A percentile compares a stretch with the other conserved stretches of the same genome.
phyloP scores from a whole-genome alignment of 2,113 vertebrate genomes.

The Gallinago undulata region DNA sequence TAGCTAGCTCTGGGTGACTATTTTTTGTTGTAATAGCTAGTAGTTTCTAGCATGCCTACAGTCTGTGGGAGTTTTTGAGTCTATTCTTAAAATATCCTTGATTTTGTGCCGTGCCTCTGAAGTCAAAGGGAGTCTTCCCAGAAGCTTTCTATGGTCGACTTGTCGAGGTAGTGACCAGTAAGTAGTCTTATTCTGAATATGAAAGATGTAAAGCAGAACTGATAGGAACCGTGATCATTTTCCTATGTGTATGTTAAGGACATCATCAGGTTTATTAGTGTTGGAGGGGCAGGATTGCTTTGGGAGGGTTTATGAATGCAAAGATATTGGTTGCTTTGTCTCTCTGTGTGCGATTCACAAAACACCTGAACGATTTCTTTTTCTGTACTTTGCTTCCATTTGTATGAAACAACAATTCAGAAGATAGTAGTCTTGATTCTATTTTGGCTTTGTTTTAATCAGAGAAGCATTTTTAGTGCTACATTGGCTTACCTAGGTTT shows the following conservation, averaged over 20 bases:
- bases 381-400: neutral
- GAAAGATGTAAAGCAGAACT: neutral
- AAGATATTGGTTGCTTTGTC: neutral
- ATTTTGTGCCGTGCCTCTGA: neutral
- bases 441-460: constrained; percentile 10
- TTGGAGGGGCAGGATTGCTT: neutral
- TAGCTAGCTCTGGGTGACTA: neutral
- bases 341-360: neutral
- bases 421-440: neutral
- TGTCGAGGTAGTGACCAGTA: neutral
- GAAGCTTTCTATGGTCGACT: neutral
- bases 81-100: neutral
- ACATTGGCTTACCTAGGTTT: neutral
- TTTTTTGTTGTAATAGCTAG: neutral
- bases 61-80: neutral
- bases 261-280: neutral
- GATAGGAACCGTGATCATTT: neutral
- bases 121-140: neutral
- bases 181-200: neutral
- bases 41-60: neutral
- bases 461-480: neutral
- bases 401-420: neutral
- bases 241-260: neutral
- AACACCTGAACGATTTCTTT: neutral
- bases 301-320: neutral